Evolutionary conservation across 1,140 invertebrate species (phyloP).

Genomic region (Sinonovacula constricta): DNA sequence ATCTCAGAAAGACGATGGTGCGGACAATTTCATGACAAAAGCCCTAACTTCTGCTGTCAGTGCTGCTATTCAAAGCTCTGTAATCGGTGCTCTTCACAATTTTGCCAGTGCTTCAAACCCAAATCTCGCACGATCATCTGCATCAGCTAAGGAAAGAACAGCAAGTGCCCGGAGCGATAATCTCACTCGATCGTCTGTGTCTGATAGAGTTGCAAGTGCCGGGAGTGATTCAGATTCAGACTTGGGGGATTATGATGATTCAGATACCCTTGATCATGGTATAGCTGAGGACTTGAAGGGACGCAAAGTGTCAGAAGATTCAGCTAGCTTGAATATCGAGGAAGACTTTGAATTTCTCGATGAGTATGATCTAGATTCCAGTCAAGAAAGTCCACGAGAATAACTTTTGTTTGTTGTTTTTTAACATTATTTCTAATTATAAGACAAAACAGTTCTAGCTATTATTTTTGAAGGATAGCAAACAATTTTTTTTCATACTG

Average conservation of each 20-base stretch:
- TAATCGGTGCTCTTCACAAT: constrained; percentile 42
- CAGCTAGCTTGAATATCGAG: constrained; percentile 62
- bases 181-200: no score
- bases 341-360: constrained; percentile 74
- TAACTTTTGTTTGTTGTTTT: no score
- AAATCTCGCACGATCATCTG: constrained; percentile 50
- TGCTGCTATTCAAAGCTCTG: constrained; percentile 60
- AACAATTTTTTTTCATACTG: no score
- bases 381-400: no score
- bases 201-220: constrained; percentile 58
- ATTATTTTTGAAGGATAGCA: no score
- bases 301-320: constrained; percentile 19
- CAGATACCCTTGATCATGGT: constrained; percentile 55
- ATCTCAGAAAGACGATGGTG: constrained; percentile 42
- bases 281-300: constrained; percentile 37
- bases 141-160: constrained; percentile 51
- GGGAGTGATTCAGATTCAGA: constrained; percentile 40
- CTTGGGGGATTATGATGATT: constrained; percentile 47
- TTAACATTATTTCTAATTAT: no score
- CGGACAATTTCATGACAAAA: constrained; percentile 51
- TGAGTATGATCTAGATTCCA: constrained; percentile 62
- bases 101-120: constrained; percentile 52
- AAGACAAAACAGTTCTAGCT: no score
- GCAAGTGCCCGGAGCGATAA: constrained; percentile 56
- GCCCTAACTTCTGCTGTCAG: constrained; percentile 66